Conservation (phyloP, 2,888 invertebrate genomes). For the Ormyrus labotus region DNA sequence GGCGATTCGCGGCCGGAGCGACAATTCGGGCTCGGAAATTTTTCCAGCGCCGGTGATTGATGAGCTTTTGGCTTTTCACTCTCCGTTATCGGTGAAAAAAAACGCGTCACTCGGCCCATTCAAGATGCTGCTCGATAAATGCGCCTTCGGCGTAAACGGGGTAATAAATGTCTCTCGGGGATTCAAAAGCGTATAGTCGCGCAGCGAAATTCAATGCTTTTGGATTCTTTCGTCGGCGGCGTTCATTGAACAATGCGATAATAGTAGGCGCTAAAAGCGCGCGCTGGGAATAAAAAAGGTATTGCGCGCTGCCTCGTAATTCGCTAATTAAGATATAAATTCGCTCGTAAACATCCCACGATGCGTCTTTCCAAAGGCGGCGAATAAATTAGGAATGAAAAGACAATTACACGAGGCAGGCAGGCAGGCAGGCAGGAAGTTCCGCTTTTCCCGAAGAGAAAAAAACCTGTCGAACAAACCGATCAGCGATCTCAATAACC, state of each 20-base stretch:
- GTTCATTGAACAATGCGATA: no score
- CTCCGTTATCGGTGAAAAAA: slow-evolving; percentile 32
- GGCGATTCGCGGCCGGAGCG: neutral
- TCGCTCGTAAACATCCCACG: neutral
- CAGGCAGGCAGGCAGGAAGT: no score
- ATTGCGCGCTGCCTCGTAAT: neutral
- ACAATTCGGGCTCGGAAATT: slow-evolving; percentile 36
- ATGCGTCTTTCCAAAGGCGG: neutral
- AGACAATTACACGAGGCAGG: no score
- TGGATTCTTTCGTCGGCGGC: no score
- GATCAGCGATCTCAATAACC: neutral
- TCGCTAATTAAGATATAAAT: neutral
- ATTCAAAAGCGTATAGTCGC: no score
- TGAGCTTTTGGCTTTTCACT: slow-evolving; percentile 45
- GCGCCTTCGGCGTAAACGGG: slow-evolving; percentile 17
- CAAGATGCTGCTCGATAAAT: slow-evolving; percentile 26
- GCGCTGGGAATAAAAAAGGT: no score
- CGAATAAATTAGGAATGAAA: no score
- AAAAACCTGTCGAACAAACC: neutral
- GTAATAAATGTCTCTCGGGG: slow-evolving; percentile 6
- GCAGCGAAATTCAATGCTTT: no score
- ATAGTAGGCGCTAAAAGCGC: no score
- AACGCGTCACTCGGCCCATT: slow-evolving; percentile 29
- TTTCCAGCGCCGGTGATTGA: slow-evolving; percentile 50
- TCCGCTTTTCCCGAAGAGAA: no score